Conservation (phyloP, 2,113 vertebrate species). For the Oncorhynchus kisutch region DNA sequence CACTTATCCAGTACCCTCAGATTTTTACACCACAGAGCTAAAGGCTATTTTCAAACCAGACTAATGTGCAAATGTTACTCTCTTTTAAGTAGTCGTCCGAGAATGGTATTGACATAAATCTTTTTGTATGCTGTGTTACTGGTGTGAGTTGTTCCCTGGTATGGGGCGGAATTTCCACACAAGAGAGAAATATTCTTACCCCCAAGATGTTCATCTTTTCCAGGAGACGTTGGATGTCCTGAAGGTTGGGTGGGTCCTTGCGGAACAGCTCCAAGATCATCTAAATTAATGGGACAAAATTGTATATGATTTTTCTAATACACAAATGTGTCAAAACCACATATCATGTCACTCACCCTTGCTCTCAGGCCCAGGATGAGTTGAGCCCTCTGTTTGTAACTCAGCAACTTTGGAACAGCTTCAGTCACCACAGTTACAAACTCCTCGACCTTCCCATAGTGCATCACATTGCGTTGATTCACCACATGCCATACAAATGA, state of each 20-base stretch:
- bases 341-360: constrained; percentile 60
- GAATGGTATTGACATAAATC: too few relatives aligned
- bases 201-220: background rate
- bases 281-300: background rate
- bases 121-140: too few relatives aligned
- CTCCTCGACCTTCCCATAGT: constrained; percentile 70
- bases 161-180: too few relatives aligned
- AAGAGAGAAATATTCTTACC: background rate
- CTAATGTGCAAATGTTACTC: too few relatives aligned
- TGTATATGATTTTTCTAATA: background rate
- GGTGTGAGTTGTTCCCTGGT: too few relatives aligned
- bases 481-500: constrained; percentile 68
- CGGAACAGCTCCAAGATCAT: constrained; percentile 5
- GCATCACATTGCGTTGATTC: constrained; percentile 45
- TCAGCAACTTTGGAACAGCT: constrained; percentile 71
- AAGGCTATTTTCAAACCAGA: too few relatives aligned
- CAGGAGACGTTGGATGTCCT: background rate
- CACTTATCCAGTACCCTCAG: too few relatives aligned
- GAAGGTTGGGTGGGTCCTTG: background rate
- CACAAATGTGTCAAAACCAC: too few relatives aligned
- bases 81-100: too few relatives aligned
- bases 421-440: constrained; percentile 65
- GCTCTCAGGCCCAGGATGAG: constrained; percentile 75
- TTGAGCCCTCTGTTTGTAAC: constrained; percentile 63
- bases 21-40: too few relatives aligned